Conservation (phyloP, 2,113 vertebrate genomes). For the Lepus europaeus region DNA sequence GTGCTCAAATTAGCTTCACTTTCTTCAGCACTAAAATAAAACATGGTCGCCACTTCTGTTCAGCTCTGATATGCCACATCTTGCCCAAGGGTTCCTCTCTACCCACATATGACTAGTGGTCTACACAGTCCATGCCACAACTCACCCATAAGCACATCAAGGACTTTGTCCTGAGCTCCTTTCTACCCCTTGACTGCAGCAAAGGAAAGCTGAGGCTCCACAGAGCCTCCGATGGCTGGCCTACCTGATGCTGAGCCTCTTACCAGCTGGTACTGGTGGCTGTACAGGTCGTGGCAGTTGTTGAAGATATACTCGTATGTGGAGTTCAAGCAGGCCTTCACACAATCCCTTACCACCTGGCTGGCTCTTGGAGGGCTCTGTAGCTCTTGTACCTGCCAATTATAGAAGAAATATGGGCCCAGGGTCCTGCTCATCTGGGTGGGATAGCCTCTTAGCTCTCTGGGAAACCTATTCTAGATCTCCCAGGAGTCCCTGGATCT, state of each 20-base stretch:
- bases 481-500: background rate
- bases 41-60: conserved; percentile 33
- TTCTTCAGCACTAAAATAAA: conserved; percentile 56
- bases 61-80: conserved; percentile 5
- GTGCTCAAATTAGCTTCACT: conserved; percentile 35
- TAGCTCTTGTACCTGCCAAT: conserved; percentile 95
- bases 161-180: conserved; percentile 39
- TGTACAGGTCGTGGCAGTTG: conserved; percentile 98
- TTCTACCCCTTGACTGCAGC: background rate
- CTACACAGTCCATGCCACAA: background rate
- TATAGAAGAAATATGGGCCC: conserved; percentile 27
- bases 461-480: background rate
- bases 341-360: conserved; percentile 98
- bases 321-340: conserved; percentile 98
- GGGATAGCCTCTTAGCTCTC: background rate
- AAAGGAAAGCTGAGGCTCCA: conserved; percentile 34
- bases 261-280: conserved; percentile 94
- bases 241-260: conserved; percentile 32
- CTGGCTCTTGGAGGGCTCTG: conserved; percentile 98
- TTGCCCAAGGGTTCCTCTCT: conserved; percentile 1
- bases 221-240: background rate
- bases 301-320: conserved; percentile 99
- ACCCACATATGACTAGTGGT: conserved; percentile 28
- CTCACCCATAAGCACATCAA: background rate
- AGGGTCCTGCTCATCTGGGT: background rate